Evolutionary conservation across 64 coral and sea anemone genomes (phyloP).

Genomic region (Cladopsammia gracilis): DNA sequence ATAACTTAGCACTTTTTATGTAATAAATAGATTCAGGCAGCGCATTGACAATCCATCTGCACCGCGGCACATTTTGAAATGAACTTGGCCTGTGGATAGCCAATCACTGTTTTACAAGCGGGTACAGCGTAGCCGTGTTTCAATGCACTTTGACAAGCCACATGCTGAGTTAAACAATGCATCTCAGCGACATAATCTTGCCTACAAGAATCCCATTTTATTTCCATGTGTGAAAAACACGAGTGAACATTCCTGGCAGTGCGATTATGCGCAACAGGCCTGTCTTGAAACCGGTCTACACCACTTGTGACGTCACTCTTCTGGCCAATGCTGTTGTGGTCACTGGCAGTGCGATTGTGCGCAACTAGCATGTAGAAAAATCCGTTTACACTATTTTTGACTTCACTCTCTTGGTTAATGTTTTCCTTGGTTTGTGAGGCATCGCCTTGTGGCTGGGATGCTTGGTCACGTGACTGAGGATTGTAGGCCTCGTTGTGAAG

Average conservation of each 20-base stretch:
- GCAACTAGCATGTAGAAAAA: neutral
- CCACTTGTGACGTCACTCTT: no score
- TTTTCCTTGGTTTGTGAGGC: neutral
- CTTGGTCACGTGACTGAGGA: neutral
- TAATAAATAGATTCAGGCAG: neutral
- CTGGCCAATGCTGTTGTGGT: neutral
- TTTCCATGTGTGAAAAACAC: neutral
- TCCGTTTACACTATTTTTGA: neutral
- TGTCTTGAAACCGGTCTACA: no score
- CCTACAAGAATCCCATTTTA: neutral
- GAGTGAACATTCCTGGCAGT: no score
- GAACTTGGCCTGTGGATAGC: neutral
- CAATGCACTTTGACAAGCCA: neutral
- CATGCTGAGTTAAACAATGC: neutral
- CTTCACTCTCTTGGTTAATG: neutral
- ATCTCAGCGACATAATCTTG: neutral
- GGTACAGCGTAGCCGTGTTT: neutral
- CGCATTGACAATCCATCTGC: slow-evolving; percentile 16
- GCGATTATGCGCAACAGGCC: no score
- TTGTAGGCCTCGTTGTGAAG: no score
- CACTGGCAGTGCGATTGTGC: neutral
- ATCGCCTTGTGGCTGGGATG: no score
- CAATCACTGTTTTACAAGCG: neutral
- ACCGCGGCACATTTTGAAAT: neutral
- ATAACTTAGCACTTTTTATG: no score